Evolutionary conservation across 2,797 vertebrate genomes (phyloP), one percentile per base, ranked within the genome.

Genomic region (Microchirus variegatus): DNA sequence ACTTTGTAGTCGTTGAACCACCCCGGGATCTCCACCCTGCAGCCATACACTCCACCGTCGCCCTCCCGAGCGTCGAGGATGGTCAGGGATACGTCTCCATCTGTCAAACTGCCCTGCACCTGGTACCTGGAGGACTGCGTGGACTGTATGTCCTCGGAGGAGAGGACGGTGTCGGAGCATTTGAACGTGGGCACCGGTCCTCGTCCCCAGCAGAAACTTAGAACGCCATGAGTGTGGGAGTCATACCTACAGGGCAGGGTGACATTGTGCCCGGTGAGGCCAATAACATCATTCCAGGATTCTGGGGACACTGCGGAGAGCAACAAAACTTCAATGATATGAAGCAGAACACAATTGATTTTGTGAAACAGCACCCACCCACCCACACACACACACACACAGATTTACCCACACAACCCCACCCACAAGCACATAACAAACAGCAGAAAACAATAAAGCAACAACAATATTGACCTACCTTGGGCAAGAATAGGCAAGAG

Each of bases 1-100:
- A 1, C 14, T 19, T 57, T 74, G 1, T 63, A 1, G 37, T 95
- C 94, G 1, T 95, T 95, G 73, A 94, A 84, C 53, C 0, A 54
- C 0, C 94, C 94, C 0, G 67, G 18, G 57, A 92, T 36, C 73
- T 94, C 62, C 15, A 95, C 72, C 2, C 94, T 90, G 81, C 95
- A 96, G 82, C 94, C 92, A 14, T 95, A 96, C 1, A 1, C 64
- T 6, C 94, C 94, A 1, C 64, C 72, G 73, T 95, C 94, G 0
- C 11, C 49, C 58, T 58, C 46, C 53, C 50, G 60, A 12, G 90
- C 88, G 0, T 70, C 64, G 31, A 81, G 0, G 2, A 95, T 92
- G 0, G 90, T 94, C 78, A 96, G 85, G 14, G 94, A 93, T 58
- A 93, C 78, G 0, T 95, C 56, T 0, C 95, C 94, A 0, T 0